A percentile compares a stretch with the other conserved stretches of the same genome.
These are phyloP conservation scores for Stichopus chloronotus DNA, from an alignment of 35 echinoderm and acorn worm species.

Conservation along the genomic window DNA sequence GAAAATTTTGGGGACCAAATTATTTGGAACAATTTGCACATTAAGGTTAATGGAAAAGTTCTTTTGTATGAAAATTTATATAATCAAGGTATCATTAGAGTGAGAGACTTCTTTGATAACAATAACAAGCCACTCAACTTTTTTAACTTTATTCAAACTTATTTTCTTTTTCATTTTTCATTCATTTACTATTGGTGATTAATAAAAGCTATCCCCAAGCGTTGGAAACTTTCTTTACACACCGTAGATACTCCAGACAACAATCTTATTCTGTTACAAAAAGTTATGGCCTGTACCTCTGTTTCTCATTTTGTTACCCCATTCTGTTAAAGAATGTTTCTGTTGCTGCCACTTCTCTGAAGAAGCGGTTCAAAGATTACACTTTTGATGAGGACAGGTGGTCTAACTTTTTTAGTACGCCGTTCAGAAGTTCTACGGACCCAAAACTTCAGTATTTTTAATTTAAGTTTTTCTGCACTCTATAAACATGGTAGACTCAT, in stretches of 20 bases:
- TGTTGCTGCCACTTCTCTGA: background rate
- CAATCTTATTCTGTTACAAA: background rate
- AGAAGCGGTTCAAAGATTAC: background rate
- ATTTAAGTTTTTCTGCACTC: background rate
- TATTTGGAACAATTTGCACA: too few relatives aligned
- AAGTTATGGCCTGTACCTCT: background rate
- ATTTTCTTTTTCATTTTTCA: too few relatives aligned
- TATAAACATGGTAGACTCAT: background rate
- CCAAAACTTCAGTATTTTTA: conserved; percentile 3
- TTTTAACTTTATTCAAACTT: background rate
- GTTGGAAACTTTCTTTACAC: background rate
- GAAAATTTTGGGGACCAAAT: background rate
- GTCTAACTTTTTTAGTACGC: background rate
- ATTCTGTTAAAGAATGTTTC: background rate
- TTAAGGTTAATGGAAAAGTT: too few relatives aligned
- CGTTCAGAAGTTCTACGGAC: background rate
- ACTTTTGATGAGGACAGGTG: background rate
- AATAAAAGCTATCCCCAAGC: too few relatives aligned
- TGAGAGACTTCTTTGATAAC: background rate
- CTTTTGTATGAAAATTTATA: too few relatives aligned
- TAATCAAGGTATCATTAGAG: background rate
- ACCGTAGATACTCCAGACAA: background rate
- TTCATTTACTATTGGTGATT: background rate
- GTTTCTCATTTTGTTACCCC: background rate
- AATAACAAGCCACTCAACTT: too few relatives aligned